Base-by-base conservation (phyloP, 2,113 vertebrate genomes). In the Ceratotherium simum region DNA sequence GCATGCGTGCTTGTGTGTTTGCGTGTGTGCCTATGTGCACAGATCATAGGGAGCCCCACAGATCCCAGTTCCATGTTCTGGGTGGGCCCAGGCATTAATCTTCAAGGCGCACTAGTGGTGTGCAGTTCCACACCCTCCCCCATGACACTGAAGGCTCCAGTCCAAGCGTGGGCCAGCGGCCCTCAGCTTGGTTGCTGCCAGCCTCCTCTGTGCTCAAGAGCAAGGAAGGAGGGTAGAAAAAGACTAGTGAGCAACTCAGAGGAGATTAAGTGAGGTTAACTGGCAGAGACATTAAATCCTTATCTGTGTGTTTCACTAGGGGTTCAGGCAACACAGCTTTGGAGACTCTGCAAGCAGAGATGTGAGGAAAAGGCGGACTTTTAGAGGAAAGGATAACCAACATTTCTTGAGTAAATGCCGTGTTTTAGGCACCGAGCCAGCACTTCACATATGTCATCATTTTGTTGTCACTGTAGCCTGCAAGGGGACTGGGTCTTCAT, bases 31-130 rank as follows among this genome's bases (percentile, higher is more conserved):
- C 51, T 54, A 4, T 16, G 51, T 16, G 51, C 51, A 54, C 13
- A 54, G 14, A 54, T 2, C 13, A 3, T 54, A 54, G 51, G 13
- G 51, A 54, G 51, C 51, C 13, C 14, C 51, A 3, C 12, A 54
- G 51, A 16, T 54, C 36, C 80, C 42, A 36, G 36, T 16, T 20
- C 58, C 0, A 2, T 23, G 62, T 33, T 62, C 27, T 17, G 42
- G 42, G 36, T n/a, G 31, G 48, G 5, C 20, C 25, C 2, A 27
- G 33, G 36, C 1, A 1, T 27, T 33, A 67, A 7, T 46, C n/a
- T 33, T n/a, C 2, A 8, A 64, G 42, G 56, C 25, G 12, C 0
- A 0, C 56, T 11, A 29, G 46, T 6, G 1, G 14, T 31, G 21
- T 29, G 17, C 1, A 10, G 31, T 64, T 65, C 62, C 65, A 46